Conservation (phyloP, 2,113 vertebrate genomes). For the Ceyx margarethae region DNA sequence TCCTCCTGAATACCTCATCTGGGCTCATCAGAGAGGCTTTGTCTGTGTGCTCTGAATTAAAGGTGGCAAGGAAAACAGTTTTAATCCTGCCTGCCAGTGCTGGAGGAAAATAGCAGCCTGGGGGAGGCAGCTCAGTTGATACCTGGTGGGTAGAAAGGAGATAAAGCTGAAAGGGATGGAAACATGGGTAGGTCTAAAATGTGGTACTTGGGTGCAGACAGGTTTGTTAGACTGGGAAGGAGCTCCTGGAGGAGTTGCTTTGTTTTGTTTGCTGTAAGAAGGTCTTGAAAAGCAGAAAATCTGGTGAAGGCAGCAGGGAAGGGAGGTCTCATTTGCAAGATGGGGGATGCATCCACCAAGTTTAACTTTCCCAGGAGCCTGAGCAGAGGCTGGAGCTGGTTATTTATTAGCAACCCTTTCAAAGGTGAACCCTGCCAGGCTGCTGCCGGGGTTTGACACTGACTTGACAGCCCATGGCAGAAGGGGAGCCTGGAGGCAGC, state of each 20-base stretch:
- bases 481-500: neutral
- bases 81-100: neutral
- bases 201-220: neutral
- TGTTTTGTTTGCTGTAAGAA: neutral
- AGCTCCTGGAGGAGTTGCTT: neutral
- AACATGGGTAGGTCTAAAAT: neutral
- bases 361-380: neutral
- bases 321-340: fast-evolving
- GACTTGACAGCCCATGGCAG: fast-evolving
- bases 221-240: neutral
- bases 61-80: neutral
- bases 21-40: neutral
- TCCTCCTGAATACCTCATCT: neutral
- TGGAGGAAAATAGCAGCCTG: neutral
- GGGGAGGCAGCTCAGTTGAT: fast-evolving
- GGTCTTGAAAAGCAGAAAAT: neutral
- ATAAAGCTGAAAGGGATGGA: neutral
- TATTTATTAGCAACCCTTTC: neutral
- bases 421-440: neutral
- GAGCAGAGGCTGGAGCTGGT: neutral
- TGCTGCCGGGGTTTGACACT: neutral
- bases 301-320: neutral
- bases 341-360: neutral
- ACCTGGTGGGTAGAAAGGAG: fast-evolving
- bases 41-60: neutral